phyloP scores from a whole-genome alignment of 1,140 invertebrate genomes.

The Hirudo medicinalis region DNA sequence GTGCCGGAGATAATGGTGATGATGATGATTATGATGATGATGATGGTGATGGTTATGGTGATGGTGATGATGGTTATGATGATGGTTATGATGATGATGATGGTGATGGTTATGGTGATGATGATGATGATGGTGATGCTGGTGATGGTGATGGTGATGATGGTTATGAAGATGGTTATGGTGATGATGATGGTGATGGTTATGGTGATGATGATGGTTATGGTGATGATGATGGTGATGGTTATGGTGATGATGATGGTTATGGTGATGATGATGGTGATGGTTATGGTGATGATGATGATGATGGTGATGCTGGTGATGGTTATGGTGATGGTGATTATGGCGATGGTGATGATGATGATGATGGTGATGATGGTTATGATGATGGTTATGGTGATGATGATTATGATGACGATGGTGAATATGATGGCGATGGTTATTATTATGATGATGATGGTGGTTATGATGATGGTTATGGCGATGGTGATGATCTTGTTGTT shows the following conservation, averaged over 20 bases:
- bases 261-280: constrained; percentile 7
- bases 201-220: constrained; percentile 8
- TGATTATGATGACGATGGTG: constrained; percentile 5
- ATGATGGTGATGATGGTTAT: constrained; percentile 8
- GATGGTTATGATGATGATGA: too few relatives aligned
- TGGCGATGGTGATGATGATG: not conserved
- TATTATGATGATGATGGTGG: constrained; percentile 4
- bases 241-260: not conserved
- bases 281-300: constrained; percentile 5
- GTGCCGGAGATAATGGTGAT: too few relatives aligned
- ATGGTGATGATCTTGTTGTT: not conserved
- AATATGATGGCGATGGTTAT: not conserved
- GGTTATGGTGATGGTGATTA: not conserved
- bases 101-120: too few relatives aligned
- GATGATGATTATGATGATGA: too few relatives aligned
- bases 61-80: too few relatives aligned
- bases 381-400: constrained; percentile 7
- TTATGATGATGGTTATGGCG: not conserved
- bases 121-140: too few relatives aligned
- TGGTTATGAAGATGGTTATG: not conserved
- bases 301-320: not conserved
- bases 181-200: constrained; percentile 6
- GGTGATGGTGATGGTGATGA: too few relatives aligned
- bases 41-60: too few relatives aligned
- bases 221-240: constrained; percentile 8